These are phyloP conservation scores for Lithosia quadra DNA, from an alignment of 2,888 invertebrate genomes.

Conservation along the genomic window DNA sequence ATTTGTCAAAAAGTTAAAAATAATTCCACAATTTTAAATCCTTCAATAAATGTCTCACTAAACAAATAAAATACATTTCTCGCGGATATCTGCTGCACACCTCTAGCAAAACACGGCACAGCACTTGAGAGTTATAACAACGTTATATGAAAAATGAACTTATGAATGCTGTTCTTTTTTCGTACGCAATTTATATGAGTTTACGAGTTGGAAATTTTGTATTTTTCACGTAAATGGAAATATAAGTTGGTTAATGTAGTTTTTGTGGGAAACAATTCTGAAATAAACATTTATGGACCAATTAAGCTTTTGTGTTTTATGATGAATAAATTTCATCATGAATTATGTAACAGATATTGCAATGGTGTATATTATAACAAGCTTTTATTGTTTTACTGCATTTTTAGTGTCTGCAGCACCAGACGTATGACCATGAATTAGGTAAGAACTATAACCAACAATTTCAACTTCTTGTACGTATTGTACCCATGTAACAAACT, in stretches of 20 bases:
- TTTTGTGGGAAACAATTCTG: conserved; percentile 2
- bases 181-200: conserved; percentile 41
- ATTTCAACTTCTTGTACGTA: no score
- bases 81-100: conserved; percentile 32
- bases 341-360: background rate
- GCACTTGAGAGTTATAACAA: conserved; percentile 54
- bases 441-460: no score
- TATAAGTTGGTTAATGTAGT: background rate
- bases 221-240: conserved; percentile 21
- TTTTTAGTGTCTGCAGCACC: background rate
- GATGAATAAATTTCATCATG: background rate
- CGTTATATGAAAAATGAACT: conserved; percentile 54
- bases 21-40: background rate
- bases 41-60: background rate
- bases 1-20: background rate
- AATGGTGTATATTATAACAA: background rate
- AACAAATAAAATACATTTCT: background rate
- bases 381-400: background rate
- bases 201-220: conserved; percentile 30
- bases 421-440: no score
- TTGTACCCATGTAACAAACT: no score
- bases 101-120: conserved; percentile 45
- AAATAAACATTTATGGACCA: background rate
- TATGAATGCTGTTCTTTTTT: conserved; percentile 46
- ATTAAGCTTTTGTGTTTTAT: conserved; percentile 3